These are phyloP conservation scores for Cyaniris semiargus DNA, from an alignment of 2,888 invertebrate genomes.

Conservation along the genomic window DNA sequence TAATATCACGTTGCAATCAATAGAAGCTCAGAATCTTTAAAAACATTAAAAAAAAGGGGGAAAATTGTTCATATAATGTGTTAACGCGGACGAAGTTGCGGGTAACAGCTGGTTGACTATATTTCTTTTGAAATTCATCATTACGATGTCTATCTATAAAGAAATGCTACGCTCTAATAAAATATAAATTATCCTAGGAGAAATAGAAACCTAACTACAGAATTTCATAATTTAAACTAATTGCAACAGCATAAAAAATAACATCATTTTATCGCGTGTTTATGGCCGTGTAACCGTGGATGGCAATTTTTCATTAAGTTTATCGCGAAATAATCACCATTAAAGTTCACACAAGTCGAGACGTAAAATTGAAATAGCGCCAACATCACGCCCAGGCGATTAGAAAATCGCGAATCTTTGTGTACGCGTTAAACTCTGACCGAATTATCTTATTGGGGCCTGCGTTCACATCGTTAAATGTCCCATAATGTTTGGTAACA, in stretches of 20 bases:
- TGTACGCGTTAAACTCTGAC: slow-evolving; percentile 78
- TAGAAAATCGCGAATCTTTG: slow-evolving; percentile 70
- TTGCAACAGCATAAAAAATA: background rate
- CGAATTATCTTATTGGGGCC: slow-evolving; percentile 67
- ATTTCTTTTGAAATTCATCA: no score
- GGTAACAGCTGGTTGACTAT: no score
- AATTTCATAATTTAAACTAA: background rate
- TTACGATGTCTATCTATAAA: background rate
- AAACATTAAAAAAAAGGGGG: no score
- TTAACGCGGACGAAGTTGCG: no score
- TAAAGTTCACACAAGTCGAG: slow-evolving; percentile 67
- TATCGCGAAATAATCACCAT: slow-evolving; percentile 52
- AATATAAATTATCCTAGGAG: background rate
- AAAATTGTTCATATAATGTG: no score
- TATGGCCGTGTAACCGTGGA: slow-evolving; percentile 23
- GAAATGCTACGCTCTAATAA: background rate
- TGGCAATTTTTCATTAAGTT: slow-evolving; percentile 49
- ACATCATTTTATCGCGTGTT: slow-evolving; percentile 35
- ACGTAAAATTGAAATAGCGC: slow-evolving; percentile 69
- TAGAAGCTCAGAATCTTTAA: no score
- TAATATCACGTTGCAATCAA: no score
- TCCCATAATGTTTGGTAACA: slow-evolving; percentile 79
- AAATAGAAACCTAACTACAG: background rate
- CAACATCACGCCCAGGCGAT: slow-evolving; percentile 67
- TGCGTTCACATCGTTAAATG: slow-evolving; percentile 77